A percentile compares a stretch with the other conserved stretches of the same genome.
These are phyloP conservation scores for Colletes gigas DNA, from an alignment of 1,140 invertebrate species.

Conservation along the genomic window DNA sequence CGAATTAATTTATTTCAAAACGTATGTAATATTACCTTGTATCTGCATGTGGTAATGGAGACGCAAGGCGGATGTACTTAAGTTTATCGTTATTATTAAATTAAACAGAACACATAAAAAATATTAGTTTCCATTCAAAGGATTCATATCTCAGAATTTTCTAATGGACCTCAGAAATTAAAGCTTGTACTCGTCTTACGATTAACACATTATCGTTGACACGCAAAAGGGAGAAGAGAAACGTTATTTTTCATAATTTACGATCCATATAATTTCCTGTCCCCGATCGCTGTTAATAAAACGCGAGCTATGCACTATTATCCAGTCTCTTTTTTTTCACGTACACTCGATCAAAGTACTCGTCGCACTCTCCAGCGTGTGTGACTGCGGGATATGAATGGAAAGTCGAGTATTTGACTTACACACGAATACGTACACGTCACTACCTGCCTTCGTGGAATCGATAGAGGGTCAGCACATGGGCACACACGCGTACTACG, in stretches of 20 bases:
- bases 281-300: slow-evolving; percentile 18
- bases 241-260: background rate
- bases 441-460: slow-evolving; percentile 18
- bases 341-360: background rate
- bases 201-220: too few species aligned
- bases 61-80: too few species aligned
- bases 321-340: slow-evolving; percentile 2
- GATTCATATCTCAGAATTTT: too few species aligned
- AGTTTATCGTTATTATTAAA: too few species aligned
- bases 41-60: too few species aligned
- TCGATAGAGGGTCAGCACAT: slow-evolving; percentile 31
- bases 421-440: background rate
- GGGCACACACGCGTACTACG: background rate
- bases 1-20: too few species aligned
- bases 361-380: background rate
- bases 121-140: too few species aligned
- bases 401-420: slow-evolving; percentile 50
- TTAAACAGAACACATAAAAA: too few species aligned
- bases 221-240: background rate
- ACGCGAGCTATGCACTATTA: background rate
- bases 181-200: too few species aligned
- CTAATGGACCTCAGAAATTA: too few species aligned
- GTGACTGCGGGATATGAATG: slow-evolving; percentile 62
- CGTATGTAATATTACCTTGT: too few species aligned
- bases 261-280: slow-evolving; percentile 7